Evolutionary conservation across 2,797 vertebrate species (phyloP), one percentile per base, ranked within the genome.

Genomic region (Spinus pinus): DNA sequence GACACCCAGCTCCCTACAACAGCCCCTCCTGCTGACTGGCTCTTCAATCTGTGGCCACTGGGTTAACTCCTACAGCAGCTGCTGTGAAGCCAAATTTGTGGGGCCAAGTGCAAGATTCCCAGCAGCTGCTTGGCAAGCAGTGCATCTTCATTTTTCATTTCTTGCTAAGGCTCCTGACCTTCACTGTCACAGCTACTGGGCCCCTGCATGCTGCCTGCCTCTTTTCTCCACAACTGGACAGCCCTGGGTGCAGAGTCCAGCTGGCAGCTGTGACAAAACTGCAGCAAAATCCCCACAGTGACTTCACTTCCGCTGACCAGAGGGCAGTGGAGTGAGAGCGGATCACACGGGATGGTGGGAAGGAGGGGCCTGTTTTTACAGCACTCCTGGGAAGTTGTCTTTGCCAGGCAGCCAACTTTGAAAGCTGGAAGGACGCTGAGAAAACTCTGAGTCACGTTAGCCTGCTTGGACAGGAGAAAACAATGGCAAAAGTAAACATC

Each of bases 401-500:
- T 67, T 96, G 91, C 90, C 77, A 82, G 27, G 62, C 77, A 88
- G 86, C 82, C 80, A 72, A 81, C 71, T 91, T 85, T 2, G 14
- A 94, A 96, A 96, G 74, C 82, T 91, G 84, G 77, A 94, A 92
- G 60, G 62, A 69, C 0, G 0, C 49, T 94, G 86, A 94, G 87
- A 93, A 90, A 95, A 87, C 80, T 90, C 75, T 79, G 93, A 94
- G 82, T 89, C 94, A 95, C 1, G 9, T 94, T 65, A 96, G 93
- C 53, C 81, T 91, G 94, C 91, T 88, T 86, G 87, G 81, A 86
- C 4, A 58, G 61, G 70, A 88, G 50, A 92, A 81, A 85, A 94
- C 57, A 95, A 96, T 70, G 42, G 73, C 61, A 90, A 93, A 93
- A 95, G 23, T 64, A 95, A 96, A 95, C 79, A 69, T 39, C 46